A percentile compares a stretch with the other conserved stretches of the same genome.
Evolutionary conservation across 2,113 vertebrate species (phyloP).

Genomic region (Oryzias celebensis): DNA sequence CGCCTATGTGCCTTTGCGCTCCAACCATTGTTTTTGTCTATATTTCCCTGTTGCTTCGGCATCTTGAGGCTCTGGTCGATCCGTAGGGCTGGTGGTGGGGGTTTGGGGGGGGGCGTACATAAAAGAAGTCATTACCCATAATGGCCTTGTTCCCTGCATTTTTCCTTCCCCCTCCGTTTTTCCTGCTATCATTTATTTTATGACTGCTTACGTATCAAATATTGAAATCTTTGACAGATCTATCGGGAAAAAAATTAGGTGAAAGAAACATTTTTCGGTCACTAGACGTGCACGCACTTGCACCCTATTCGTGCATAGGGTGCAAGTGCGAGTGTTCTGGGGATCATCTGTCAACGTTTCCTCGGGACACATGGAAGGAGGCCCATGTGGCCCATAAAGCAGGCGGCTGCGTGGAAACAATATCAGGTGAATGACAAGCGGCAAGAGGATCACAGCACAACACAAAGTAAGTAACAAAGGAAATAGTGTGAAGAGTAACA

Average conservation of each 20-base stretch:
- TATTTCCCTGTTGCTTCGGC: conserved; percentile 56
- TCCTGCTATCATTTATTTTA: conserved; percentile 77
- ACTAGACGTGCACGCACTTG: no score
- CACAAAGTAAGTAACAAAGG: conserved; percentile 30
- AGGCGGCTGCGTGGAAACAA: conserved; percentile 43
- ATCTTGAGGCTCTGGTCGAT: conserved; percentile 39
- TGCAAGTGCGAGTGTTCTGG: conserved; percentile 22
- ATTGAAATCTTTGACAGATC: conserved; percentile 69
- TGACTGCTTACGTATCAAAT: conserved; percentile 81
- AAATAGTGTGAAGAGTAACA: conserved; percentile 32
- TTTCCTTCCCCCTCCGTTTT: conserved; percentile 67
- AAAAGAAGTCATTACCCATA: conserved; percentile 72
- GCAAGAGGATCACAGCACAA: conserved; percentile 51
- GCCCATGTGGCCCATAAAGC: conserved; percentile 70
- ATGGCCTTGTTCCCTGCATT: conserved; percentile 61
- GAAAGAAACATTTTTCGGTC: no score
- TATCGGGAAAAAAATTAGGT: no score
- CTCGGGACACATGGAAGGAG: conserved; percentile 51
- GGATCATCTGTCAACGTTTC: conserved; percentile 48
- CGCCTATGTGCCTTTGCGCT: conserved; percentile 17
- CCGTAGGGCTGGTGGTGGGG: conserved; percentile 3
- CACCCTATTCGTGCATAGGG: conserved; percentile 30
- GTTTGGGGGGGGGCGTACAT: conserved; percentile 38
- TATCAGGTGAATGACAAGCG: conserved; percentile 55
- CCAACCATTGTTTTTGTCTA: conserved; percentile 36